Base-by-base conservation (phyloP, 2,888 invertebrate species). In the Euspilapteryx auroguttella region DNA sequence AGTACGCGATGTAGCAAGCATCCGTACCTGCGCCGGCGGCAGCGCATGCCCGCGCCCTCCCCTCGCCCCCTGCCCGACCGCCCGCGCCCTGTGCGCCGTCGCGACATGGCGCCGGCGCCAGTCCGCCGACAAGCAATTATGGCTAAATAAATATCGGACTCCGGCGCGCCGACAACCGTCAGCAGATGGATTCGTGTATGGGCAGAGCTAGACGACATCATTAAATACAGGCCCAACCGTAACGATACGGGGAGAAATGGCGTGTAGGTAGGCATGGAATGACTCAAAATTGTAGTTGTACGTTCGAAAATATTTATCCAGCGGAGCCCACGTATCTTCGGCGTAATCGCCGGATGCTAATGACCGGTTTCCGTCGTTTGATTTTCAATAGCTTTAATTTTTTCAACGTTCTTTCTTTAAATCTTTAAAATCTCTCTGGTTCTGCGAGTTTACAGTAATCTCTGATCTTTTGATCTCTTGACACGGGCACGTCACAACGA, bases 111-210 rank as follows among this genome's bases (percentile, higher is more conserved):
- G 71, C 73, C 71, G 73, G 71, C 71, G 71, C 73, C 71, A 66
- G 55, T 44, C 61, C 53, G 64, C 68, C 71, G 71, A 64, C 68
- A 61, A 66, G 69, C 69, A 73, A 71, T 71, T 71, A 71, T 69
- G 69, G 68, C 66, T 71, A 73, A 71, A 73, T 73, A 73, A 71
- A 73, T 73, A 71, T 69, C 69, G 64, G 58, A 59, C 65, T 12
- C 66, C 62, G 57, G 57, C 61, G 56, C 56, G 46, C 54, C 58
- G 53, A 51, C 58, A 55, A 46, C 42, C 52, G 55, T 51, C 57
- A 53, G 53, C 69, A 66, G 62, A 66, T 62, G 66, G 55, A 61
- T 55, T 54, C 58, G 48, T 47, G 49, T 49, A 45, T 44, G 37
- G 44, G 42, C 52, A 45, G 56, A 61, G 55, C 59, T 59, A 61